Evolutionary conservation across 2,888 invertebrate genomes (phyloP).

Genomic region (Chamaedrilus cognettii): DNA sequence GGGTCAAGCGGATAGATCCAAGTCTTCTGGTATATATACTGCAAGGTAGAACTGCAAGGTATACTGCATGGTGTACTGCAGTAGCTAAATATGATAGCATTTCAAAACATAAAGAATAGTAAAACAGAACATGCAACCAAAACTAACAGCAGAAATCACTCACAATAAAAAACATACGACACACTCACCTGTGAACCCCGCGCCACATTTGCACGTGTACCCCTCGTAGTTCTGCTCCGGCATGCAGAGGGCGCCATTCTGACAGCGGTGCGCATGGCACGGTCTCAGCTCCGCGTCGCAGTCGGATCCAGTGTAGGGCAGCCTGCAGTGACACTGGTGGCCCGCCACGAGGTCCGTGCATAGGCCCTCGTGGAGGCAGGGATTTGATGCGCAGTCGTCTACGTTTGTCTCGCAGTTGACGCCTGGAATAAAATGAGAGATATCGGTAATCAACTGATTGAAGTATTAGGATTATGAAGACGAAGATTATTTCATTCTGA

Average conservation of each 20-base stretch:
- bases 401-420: conserved; percentile 81
- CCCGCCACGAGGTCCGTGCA: conserved; percentile 77
- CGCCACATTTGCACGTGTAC: conserved; percentile 75
- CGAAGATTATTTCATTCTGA: too few species aligned
- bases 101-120: neutral
- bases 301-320: conserved; percentile 77
- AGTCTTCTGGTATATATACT: too few species aligned
- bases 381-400: conserved; percentile 82
- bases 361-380: conserved; percentile 92
- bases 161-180: neutral
- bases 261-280: conserved; percentile 75
- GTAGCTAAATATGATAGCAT: too few species aligned
- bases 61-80: too few species aligned
- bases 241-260: conserved; percentile 75
- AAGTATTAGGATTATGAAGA: too few species aligned
- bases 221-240: conserved; percentile 71
- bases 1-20: too few species aligned
- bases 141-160: neutral
- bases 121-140: neutral
- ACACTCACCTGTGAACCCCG: conserved; percentile 86
- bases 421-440: conserved; percentile 21
- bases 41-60: too few species aligned
- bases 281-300: conserved; percentile 80
- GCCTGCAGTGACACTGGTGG: conserved; percentile 38
- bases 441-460: too few species aligned